Evolutionary conservation across 2,888 invertebrate species (phyloP).

Genomic region (Drosophila cognata): DNA sequence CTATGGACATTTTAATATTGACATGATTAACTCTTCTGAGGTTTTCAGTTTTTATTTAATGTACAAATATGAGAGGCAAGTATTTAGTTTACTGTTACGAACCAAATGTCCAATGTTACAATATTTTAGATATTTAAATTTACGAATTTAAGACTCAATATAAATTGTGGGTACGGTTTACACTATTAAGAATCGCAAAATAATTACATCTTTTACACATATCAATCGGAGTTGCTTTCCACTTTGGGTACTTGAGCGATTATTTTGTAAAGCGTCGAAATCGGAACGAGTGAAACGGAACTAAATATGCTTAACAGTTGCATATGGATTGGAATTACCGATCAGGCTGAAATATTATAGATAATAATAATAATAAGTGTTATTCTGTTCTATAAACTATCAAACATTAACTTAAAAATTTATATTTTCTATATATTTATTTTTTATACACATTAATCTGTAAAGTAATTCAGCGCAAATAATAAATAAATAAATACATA

Average conservation of each 20-base stretch:
- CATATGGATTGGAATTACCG: background rate
- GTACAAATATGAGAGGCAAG: background rate
- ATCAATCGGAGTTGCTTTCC: conserved; percentile 19
- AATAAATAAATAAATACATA: no score
- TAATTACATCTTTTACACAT: conserved; percentile 42
- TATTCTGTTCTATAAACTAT: background rate
- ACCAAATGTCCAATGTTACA: conserved; percentile 25
- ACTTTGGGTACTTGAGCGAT: conserved; percentile 7
- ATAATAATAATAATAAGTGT: no score
- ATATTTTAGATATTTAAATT: conserved; percentile 11
- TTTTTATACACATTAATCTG: background rate
- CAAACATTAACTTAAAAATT: background rate
- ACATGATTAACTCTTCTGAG: background rate
- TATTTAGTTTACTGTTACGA: conserved; percentile 16
- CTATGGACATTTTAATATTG: conserved; percentile 6
- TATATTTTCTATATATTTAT: background rate
- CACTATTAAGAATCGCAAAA: conserved; percentile 35
- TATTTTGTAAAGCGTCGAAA: conserved; percentile 2
- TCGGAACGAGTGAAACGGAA: conserved; percentile 37
- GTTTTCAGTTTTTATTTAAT: conserved; percentile 4
- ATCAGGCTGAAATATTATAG: background rate
- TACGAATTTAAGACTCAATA: conserved; percentile 13
- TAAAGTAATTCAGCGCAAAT: no score
- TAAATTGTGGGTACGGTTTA: conserved; percentile 10
- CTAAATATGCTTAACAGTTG: conserved; percentile 16